phyloP scores from a whole-genome alignment of 1,140 invertebrate species.

The Drosophila fuyamai region DNA sequence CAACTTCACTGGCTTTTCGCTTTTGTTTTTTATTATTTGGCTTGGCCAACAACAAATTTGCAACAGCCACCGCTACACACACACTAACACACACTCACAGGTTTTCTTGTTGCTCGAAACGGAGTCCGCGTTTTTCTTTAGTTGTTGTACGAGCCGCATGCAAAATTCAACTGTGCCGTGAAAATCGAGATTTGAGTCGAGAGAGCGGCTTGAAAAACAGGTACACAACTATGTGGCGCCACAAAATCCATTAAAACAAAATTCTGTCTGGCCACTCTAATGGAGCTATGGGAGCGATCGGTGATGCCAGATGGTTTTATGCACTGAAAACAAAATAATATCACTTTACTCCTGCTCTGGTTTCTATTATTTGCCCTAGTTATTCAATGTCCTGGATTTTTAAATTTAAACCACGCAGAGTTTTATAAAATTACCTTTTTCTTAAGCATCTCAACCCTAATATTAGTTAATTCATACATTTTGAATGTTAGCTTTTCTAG shows the following conservation, averaged over 20 bases:
- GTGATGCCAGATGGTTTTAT: conserved; percentile 2
- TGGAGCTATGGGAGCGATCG: not conserved
- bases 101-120: conserved; percentile 30
- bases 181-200: conserved; percentile 4
- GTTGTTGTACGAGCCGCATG: conserved; percentile 61
- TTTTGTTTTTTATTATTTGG: conserved; percentile 22
- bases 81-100: conserved; percentile 33
- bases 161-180: conserved; percentile 58
- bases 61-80: conserved; percentile 11
- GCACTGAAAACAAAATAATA: not conserved
- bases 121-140: conserved; percentile 36
- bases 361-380: too few relatives aligned
- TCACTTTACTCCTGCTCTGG: too few relatives aligned
- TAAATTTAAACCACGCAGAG: too few relatives aligned
- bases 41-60: conserved; percentile 19
- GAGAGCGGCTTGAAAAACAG: conserved; percentile 23
- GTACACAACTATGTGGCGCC: conserved; percentile 16
- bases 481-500: too few relatives aligned
- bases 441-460: too few relatives aligned
- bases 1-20: conserved; percentile 13
- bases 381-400: too few relatives aligned
- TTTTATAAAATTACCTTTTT: too few relatives aligned
- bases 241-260: not conserved
- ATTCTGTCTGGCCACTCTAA: conserved; percentile 2
- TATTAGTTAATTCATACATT: too few relatives aligned